Evolutionary conservation across 2,113 vertebrate genomes (phyloP), one percentile per base, ranked within the genome.

Genomic region (Etheostoma cragini): DNA sequence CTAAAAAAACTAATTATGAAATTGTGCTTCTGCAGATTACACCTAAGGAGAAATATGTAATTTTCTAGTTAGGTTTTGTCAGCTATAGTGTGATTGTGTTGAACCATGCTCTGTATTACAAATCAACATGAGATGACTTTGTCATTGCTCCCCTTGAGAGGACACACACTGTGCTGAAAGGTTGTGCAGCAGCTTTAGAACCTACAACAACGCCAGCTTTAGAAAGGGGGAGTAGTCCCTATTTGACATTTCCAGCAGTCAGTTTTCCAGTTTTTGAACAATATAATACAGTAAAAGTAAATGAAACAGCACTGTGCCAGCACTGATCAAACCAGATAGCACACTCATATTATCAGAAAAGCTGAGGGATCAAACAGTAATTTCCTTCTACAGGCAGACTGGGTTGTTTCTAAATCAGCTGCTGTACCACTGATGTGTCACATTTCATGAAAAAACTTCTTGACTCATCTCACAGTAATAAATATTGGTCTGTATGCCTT

Each of bases 201-300:
- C 12, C 26, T 6, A 61, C 11, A 50, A 19, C 13, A 53, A 54
- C 61, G 24, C 12, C 60, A 26, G 5, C 47, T 60, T 24, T 67
- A 49, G 13, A 76, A 60, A 1, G 14, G 19, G 17, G 22, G 45
- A 67, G 79, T 60, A 73, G 45, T 63, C 49, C 22, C 5, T 1
- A 1, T 80, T 57, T 76, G 71, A 46, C 62, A 68, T 68, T 76
- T 63, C 38, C 68, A 52, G 61, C 12, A 46, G 52, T 58, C 67
- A 46, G 13, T 22, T 38, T 38, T 10, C 38, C 38, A 10, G 19
- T 57, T 58, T 42, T 3, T n/a, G n/a, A 71, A n/a, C 42, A 63
- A 21, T 26, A 35, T 17, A 47, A 21, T 24, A 38, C 15, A 26
- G 26, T 26, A 26, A 1, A 70, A 56, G 16, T 62, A 47, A 60